phyloP scores from a whole-genome alignment of 30 jellyfish, hydroid and myxozoan species.

The Hydra vulgaris region DNA sequence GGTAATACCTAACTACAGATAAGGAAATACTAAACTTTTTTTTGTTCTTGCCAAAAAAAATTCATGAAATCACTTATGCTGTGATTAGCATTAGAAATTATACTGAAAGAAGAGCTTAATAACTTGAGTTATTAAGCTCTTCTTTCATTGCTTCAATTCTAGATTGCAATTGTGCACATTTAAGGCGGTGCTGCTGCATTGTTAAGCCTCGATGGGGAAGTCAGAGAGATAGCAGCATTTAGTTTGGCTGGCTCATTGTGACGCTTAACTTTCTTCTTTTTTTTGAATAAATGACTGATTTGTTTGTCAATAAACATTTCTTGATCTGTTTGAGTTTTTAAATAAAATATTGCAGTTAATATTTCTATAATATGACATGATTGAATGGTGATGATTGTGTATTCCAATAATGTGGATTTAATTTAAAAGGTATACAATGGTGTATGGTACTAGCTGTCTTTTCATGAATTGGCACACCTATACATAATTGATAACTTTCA shows the following conservation, averaged over 20 bases:
- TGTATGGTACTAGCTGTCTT: background rate
- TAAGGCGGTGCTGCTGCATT: background rate
- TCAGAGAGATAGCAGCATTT: background rate
- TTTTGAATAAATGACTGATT: background rate
- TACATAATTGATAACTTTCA: background rate
- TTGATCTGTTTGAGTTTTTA: background rate
- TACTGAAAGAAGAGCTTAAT: background rate
- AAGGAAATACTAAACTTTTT: background rate
- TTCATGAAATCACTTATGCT: background rate
- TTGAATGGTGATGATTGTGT: background rate
- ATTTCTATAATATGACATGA: background rate
- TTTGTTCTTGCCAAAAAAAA: background rate
- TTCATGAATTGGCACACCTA: background rate
- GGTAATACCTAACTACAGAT: background rate
- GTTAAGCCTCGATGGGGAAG: background rate
- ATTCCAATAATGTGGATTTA: background rate
- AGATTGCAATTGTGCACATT: background rate
- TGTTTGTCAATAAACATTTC: background rate
- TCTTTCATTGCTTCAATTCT: background rate
- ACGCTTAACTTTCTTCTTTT: background rate
- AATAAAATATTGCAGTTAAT: background rate
- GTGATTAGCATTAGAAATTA: background rate
- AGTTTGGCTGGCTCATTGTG: background rate
- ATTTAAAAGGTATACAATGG: background rate
- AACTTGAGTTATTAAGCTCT: background rate